phyloP scores from a whole-genome alignment of 2,113 vertebrate genomes.

The Colaptes auratus region DNA sequence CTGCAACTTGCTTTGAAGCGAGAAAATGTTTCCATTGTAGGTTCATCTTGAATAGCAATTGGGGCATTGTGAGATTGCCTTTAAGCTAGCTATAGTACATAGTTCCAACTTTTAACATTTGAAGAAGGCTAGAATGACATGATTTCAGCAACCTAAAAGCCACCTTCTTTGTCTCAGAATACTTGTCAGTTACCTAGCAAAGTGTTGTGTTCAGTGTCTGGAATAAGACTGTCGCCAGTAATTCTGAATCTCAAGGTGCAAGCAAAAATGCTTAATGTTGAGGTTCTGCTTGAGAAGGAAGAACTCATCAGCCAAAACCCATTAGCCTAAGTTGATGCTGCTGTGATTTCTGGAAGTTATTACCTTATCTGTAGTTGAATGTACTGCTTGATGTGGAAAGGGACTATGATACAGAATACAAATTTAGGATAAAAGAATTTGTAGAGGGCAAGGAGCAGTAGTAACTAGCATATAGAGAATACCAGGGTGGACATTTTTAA shows the following conservation, averaged over 20 bases:
- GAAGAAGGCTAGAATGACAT: not conserved
- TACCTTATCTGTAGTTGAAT: conserved; percentile 8
- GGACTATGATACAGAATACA: not conserved
- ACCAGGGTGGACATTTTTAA: not conserved
- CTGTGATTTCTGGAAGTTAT: not conserved
- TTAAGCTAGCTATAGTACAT: not conserved
- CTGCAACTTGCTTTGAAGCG: not conserved
- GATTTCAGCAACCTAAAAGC: not conserved
- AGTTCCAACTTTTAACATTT: not conserved
- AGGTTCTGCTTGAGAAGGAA: not conserved
- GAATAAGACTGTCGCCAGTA: not conserved
- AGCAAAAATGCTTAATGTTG: not conserved
- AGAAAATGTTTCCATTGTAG: not conserved
- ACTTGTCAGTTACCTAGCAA: not conserved
- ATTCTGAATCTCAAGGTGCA: not conserved
- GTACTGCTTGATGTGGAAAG: conserved; percentile 17
- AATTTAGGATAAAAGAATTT: not conserved
- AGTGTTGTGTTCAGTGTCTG: not conserved
- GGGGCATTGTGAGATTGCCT: not conserved
- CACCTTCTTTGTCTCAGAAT: not conserved
- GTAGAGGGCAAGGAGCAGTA: not conserved
- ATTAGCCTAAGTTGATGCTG: not conserved
- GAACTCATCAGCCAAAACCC: not conserved
- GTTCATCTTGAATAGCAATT: not conserved
- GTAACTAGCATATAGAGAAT: not conserved